Conservation (phyloP, 2,113 vertebrate genomes). For the Neoarius graeffei region DNA sequence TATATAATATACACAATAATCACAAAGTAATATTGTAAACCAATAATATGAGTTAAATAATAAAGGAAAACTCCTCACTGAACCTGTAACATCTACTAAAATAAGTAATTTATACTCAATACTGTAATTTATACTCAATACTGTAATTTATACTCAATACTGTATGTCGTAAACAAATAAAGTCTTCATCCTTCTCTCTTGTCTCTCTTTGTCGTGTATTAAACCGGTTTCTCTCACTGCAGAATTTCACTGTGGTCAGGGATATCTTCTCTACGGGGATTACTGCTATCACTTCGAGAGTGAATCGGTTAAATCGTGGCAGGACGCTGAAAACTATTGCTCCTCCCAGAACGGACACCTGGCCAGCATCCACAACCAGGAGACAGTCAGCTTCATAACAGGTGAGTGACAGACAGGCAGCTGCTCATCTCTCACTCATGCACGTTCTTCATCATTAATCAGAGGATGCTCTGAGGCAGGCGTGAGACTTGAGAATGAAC, state of each 20-base stretch:
- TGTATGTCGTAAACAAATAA: background rate
- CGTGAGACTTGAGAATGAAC: background rate
- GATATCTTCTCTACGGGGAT: constrained; percentile 69
- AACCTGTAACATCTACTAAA: background rate
- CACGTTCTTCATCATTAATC: background rate
- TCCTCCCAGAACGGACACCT: constrained; percentile 64
- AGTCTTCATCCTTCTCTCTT: background rate
- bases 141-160: background rate
- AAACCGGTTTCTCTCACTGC: background rate
- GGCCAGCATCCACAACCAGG: constrained; percentile 66
- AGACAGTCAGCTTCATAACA: constrained; percentile 70
- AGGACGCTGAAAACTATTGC: constrained; percentile 69
- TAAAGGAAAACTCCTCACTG: background rate
- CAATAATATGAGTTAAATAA: background rate
- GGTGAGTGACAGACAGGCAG: constrained; percentile 54
- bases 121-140: background rate
- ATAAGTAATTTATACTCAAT: background rate
- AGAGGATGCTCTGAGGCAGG: background rate
- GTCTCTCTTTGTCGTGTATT: no score
- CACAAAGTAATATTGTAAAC: background rate
- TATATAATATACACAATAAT: background rate
- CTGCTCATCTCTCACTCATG: background rate
- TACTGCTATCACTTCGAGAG: constrained; percentile 74
- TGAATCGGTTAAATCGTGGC: constrained; percentile 65
- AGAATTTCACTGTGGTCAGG: constrained; percentile 73